Evolutionary conservation across 2,888 invertebrate genomes (phyloP), one percentile per base, ranked within the genome.

Genomic region (Capitulum mitella): DNA sequence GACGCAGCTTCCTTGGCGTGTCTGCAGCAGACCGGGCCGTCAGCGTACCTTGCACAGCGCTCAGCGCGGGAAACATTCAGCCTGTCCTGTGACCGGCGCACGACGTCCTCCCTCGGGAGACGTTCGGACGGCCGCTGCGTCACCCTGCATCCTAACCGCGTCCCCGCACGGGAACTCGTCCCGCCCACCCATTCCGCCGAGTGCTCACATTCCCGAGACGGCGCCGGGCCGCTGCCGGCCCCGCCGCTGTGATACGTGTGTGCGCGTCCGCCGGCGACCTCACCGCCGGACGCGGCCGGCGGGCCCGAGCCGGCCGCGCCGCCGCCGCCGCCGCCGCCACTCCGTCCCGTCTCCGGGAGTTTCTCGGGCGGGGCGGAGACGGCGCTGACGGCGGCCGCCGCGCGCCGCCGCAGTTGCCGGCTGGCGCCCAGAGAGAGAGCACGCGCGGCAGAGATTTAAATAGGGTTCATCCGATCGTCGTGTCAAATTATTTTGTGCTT

Each of bases 401-500:
- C 48, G 48, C 48, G 6, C 54, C 54, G 54, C 54, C 54, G 26
- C 26, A 54, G 54, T 54, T 54, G 22, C n/a, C 26, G 54, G 22
- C 22, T 54, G 54, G 54, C 22, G 54, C 26, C 26, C 26, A 26
- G 54, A 54, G 54, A 26, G 54, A 12, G 10, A 12, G 46, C 8
- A 46, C 14, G 54, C 22, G 3, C 26, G 26, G 26, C 54, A 26
- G 3, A 22, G 26, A 54, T 54, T 58, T 58, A 2, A 29, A n/a
- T 34, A 34, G 32, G 29, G 32, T 64, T 64, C 64, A 64, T 34
- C 34, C 64, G 34, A 29, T 64, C 34, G 3, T 34, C 22, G 51
- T 64, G 64, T 34, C 64, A 64, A 34, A 64, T 64, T 64, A 64
- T 64, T 34, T 64, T 34, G 64, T 64, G 64, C 64, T 64, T 64